phyloP scores from a whole-genome alignment of 1,140 invertebrate genomes.

The Chymomyza costata region DNA sequence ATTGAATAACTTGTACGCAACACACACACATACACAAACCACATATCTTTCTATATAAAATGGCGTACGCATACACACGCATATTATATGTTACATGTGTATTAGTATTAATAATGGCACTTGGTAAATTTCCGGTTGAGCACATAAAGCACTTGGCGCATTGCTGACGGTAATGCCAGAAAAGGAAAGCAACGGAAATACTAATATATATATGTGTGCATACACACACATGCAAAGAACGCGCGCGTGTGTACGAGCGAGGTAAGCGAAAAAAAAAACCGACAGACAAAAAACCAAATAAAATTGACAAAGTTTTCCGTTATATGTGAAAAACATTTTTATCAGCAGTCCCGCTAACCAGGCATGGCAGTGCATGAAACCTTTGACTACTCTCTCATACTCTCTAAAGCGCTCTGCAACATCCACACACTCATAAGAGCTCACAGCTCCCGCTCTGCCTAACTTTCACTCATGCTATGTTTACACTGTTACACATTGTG shows the following conservation, averaged over 20 bases:
- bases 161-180: neutral
- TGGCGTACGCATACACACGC: too few relatives aligned
- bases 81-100: conserved; percentile 36
- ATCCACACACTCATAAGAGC: too few relatives aligned
- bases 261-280: neutral
- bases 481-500: too few relatives aligned
- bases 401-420: too few relatives aligned
- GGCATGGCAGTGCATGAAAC: too few relatives aligned
- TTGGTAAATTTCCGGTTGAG: conserved; percentile 38
- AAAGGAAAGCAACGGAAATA: conserved; percentile 19
- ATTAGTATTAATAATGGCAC: conserved; percentile 62
- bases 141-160: conserved; percentile 42
- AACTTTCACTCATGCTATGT: too few relatives aligned
- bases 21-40: conserved; percentile 25
- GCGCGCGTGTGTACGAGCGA: too few relatives aligned
- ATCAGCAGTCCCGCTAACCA: too few relatives aligned
- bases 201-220: conserved; percentile 28
- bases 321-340: conserved; percentile 34
- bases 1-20: too few relatives aligned
- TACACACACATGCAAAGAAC: neutral
- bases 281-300: conserved; percentile 29
- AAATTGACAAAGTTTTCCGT: conserved; percentile 38
- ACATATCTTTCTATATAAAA: too few relatives aligned
- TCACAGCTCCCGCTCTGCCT: too few relatives aligned
- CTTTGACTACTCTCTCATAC: too few relatives aligned